phyloP scores from a whole-genome alignment of 92 coral and sea anemone genomes.

The Zoanthus solanderi region DNA sequence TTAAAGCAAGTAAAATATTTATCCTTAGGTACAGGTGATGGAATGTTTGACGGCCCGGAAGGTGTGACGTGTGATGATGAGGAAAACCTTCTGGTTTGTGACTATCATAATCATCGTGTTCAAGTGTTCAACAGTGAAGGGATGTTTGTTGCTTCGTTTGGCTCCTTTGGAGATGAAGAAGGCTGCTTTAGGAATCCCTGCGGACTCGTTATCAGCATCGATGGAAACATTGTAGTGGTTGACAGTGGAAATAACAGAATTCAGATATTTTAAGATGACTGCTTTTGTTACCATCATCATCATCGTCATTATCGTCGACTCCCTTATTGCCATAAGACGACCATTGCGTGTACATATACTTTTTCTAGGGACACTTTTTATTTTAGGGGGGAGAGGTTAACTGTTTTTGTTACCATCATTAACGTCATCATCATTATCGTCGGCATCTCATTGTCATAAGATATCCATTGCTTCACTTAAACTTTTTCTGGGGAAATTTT shows the following conservation, averaged over 20 bases:
- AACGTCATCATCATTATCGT: too few relatives aligned
- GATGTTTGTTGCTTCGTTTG: conserved; percentile 80
- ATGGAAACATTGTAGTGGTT: conserved; percentile 87
- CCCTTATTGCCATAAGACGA: not conserved
- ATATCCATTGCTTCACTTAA: too few relatives aligned
- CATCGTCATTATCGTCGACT: not conserved
- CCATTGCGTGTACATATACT: not conserved
- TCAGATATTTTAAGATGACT: conserved; percentile 77
- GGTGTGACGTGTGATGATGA: conserved; percentile 95
- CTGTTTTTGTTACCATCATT: too few relatives aligned
- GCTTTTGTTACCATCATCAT: not conserved
- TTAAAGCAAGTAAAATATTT: not conserved
- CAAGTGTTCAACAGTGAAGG: conserved; percentile 87
- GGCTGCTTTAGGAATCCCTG: conserved; percentile 94
- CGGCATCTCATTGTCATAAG: too few relatives aligned
- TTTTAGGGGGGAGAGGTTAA: too few relatives aligned
- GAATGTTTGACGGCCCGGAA: conserved; percentile 97
- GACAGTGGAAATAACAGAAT: conserved; percentile 94
- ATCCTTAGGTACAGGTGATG: conserved; percentile 80
- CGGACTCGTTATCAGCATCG: conserved; percentile 92
- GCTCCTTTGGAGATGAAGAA: conserved; percentile 88
- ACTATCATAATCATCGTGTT: conserved; percentile 95
- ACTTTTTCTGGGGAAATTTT: too few relatives aligned
- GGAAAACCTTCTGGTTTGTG: conserved; percentile 92
- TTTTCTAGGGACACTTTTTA: too few relatives aligned